Evolutionary conservation across 2,113 vertebrate species (phyloP).

Genomic region (Menidia beryllina): DNA sequence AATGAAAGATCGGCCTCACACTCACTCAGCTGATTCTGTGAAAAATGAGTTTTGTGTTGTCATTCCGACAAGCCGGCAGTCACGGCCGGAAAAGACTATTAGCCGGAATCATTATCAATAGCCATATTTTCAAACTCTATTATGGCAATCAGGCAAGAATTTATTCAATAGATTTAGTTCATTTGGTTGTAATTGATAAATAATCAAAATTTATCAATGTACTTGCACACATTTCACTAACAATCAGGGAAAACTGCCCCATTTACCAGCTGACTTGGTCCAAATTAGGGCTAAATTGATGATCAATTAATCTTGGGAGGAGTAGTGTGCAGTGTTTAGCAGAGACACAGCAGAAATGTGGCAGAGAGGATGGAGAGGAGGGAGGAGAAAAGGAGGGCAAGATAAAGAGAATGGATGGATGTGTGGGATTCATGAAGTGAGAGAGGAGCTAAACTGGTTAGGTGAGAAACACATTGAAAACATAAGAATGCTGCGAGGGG

Average conservation of each 20-base stretch:
- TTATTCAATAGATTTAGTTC: constrained; percentile 99
- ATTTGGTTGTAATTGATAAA: constrained; percentile 99
- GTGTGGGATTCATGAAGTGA: constrained; percentile 92
- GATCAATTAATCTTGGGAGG: constrained; percentile 99
- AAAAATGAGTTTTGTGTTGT: constrained; percentile 99
- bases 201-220: constrained; percentile 99
- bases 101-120: constrained; percentile 99
- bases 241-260: constrained; percentile 99
- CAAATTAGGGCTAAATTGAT: constrained; percentile 99
- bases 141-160: constrained; percentile 99
- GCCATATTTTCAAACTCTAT: constrained; percentile 99
- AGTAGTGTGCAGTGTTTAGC: constrained; percentile 96
- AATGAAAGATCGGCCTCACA: constrained; percentile 98
- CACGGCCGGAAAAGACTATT: constrained; percentile 99
- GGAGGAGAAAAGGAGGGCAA: constrained; percentile 83
- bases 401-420: constrained; percentile 97
- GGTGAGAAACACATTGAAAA: constrained; percentile 90
- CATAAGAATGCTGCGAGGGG: constrained; percentile 83
- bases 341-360: constrained; percentile 89
- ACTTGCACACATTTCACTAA: constrained; percentile 99
- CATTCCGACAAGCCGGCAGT: constrained; percentile 96
- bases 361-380: constrained; percentile 56
- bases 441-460: constrained; percentile 91
- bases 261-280: constrained; percentile 99
- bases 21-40: constrained; percentile 96